phyloP scores from a whole-genome alignment of 2,888 invertebrate species.

The Drosophila dives region DNA sequence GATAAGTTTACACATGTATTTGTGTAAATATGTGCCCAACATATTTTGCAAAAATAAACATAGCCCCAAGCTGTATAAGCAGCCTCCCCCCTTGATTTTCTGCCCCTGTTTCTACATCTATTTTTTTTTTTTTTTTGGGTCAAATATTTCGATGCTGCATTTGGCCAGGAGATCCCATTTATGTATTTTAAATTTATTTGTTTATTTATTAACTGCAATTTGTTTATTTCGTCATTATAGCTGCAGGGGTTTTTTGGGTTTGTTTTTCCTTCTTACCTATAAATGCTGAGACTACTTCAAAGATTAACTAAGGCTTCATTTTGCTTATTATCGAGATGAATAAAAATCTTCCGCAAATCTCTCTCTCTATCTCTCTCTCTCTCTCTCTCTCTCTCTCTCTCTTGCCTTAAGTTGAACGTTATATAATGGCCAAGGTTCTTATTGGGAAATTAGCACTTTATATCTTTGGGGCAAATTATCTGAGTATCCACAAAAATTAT shows the following conservation, averaged over 20 bases:
- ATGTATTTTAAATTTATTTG: slow-evolving; percentile 79
- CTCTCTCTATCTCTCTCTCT: too few species aligned
- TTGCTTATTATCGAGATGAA: not conserved
- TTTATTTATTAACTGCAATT: slow-evolving; percentile 80
- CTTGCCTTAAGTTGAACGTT: slow-evolving; percentile 1
- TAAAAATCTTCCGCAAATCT: not conserved
- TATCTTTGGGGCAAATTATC: slow-evolving; percentile 44
- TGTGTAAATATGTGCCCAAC: slow-evolving; percentile 75
- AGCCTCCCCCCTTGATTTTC: slow-evolving; percentile 27
- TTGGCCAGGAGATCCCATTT: slow-evolving; percentile 33
- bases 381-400: too few species aligned
- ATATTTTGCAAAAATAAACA: slow-evolving; percentile 80
- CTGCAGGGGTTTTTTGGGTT: slow-evolving; percentile 57
- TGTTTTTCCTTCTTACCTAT: slow-evolving; percentile 23
- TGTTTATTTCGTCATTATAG: slow-evolving; percentile 61
- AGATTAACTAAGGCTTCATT: slow-evolving; percentile 28
- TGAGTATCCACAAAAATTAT: slow-evolving; percentile 70
- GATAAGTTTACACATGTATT: slow-evolving; percentile 68
- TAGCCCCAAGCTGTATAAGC: slow-evolving; percentile 63
- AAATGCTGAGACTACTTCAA: not conserved
- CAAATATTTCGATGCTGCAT: slow-evolving; percentile 40
- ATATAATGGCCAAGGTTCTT: slow-evolving; percentile 32
- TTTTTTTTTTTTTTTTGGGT: slow-evolving; percentile 32
- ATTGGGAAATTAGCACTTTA: slow-evolving; percentile 65
- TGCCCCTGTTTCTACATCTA: slow-evolving; percentile 1